Evolutionary conservation across 2,888 invertebrate genomes (phyloP).

Genomic region (Schizotus pectinicornis): DNA sequence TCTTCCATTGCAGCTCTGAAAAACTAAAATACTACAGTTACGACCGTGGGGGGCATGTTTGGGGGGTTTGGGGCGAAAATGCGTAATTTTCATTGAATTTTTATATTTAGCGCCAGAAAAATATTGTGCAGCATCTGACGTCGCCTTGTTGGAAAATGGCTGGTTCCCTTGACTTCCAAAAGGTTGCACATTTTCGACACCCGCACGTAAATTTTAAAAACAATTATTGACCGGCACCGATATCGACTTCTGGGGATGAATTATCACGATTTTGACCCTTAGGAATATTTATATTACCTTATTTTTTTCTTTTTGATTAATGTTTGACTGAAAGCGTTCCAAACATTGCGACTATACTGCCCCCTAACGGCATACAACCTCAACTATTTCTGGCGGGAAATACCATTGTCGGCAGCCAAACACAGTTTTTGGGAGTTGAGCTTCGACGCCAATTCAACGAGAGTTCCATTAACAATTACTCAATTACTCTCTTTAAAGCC

Average conservation of each 20-base stretch:
- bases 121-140: constrained; percentile 20
- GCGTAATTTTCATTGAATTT: constrained; percentile 12
- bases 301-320: constrained; percentile 39
- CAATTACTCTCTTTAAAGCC: no score
- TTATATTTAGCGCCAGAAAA: constrained; percentile 39
- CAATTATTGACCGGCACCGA: constrained; percentile 32
- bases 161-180: constrained; percentile 41
- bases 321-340: constrained; percentile 47
- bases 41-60: not conserved
- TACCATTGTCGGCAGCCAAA: not conserved
- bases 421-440: no score
- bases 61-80: no score
- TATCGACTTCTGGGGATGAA: not conserved
- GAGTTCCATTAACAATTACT: no score
- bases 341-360: constrained; percentile 49
- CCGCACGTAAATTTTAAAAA: constrained; percentile 33
- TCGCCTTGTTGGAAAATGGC: constrained; percentile 42
- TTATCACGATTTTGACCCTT: constrained; percentile 5
- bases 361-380: constrained; percentile 32
- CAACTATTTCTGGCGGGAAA: constrained; percentile 40
- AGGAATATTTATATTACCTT: constrained; percentile 41
- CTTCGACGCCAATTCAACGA: no score
- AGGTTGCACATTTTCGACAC: constrained; percentile 33
- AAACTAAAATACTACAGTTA: constrained; percentile 1
- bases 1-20: constrained; percentile 30